Conservation (phyloP, 2,888 invertebrate genomes). For the Melikaiella ostensackeni region DNA sequence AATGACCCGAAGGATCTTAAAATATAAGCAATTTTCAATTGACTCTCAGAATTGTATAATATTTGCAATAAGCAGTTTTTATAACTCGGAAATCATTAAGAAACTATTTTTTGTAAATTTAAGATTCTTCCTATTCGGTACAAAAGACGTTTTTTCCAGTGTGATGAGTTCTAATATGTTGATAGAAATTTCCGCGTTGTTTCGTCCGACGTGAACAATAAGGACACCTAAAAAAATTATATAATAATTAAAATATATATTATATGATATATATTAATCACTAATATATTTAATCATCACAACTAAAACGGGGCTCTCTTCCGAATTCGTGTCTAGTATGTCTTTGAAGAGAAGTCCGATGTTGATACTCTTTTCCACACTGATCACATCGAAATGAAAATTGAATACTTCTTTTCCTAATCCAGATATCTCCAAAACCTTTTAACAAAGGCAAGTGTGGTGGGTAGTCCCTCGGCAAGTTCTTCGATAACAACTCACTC, state of each 20-base stretch:
- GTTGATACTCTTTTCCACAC: conserved; percentile 73
- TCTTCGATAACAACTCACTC: background rate
- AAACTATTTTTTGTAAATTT: background rate
- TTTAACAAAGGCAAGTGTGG: background rate
- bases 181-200: conserved; percentile 67
- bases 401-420: conserved; percentile 25
- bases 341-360: conserved; percentile 78
- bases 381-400: conserved; percentile 71
- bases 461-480: background rate
- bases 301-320: background rate
- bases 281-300: background rate
- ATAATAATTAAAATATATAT: no score
- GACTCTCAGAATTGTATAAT: background rate
- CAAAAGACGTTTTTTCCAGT: conserved; percentile 62
- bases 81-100: background rate
- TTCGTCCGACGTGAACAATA: conserved; percentile 79
- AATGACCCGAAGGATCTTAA: background rate
- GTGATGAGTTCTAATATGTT: conserved; percentile 62
- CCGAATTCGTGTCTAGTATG: conserved; percentile 80
- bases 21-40: background rate
- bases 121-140: background rate
- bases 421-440: background rate
- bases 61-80: background rate
- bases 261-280: no score
- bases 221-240: no score